Evolutionary conservation across 2,113 vertebrate species (phyloP).

Genomic region (Cryptotis parvus): DNA sequence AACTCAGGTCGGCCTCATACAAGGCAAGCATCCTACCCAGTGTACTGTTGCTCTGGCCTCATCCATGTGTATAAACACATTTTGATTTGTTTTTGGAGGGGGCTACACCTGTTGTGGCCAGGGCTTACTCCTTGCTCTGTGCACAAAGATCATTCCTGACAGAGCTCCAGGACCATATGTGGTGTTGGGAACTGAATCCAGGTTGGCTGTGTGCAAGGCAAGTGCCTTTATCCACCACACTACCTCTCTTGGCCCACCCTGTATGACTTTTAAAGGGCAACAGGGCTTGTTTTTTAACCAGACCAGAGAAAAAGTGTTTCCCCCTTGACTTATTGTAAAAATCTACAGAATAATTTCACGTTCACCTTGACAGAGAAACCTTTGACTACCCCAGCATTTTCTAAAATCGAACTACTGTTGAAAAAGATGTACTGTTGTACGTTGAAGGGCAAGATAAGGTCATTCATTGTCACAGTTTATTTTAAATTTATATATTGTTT

Average conservation of each 20-base stretch:
- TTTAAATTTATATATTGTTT: background rate
- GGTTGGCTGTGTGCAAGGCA: too few relatives aligned
- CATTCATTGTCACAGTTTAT: background rate
- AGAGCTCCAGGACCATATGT: too few relatives aligned
- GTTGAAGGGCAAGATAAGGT: background rate
- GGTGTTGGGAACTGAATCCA: too few relatives aligned
- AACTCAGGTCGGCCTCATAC: too few relatives aligned
- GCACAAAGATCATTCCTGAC: too few relatives aligned
- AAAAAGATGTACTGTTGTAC: background rate
- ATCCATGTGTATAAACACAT: too few relatives aligned
- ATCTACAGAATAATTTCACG: background rate
- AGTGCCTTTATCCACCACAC: too few relatives aligned
- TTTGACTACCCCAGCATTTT: background rate
- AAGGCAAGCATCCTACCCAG: too few relatives aligned
- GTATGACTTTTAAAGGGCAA: background rate
- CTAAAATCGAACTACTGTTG: background rate
- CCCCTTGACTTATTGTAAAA: background rate
- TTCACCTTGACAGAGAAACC: background rate
- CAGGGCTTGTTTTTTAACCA: background rate
- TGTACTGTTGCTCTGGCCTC: too few relatives aligned
- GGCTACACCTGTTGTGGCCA: too few relatives aligned
- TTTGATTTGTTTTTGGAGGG: too few relatives aligned
- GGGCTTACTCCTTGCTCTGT: too few relatives aligned
- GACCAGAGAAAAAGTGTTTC: background rate
- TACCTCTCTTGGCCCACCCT: background rate